Evolutionary conservation across 2,113 vertebrate genomes (phyloP).

Genomic region (Nycticryphes semicollaris): DNA sequence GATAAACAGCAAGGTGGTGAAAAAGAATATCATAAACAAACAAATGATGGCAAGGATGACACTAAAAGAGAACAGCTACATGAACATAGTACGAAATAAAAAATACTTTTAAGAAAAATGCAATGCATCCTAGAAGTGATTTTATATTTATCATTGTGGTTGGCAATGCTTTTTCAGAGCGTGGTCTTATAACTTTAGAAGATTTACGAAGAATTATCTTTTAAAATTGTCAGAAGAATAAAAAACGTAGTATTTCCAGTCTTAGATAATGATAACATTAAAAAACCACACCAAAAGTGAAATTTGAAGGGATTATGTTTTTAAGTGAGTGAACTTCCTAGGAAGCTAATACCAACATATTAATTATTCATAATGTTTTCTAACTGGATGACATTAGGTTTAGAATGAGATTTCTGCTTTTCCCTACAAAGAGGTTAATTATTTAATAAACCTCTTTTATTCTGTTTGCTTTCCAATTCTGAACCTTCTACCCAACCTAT

Average conservation of each 20-base stretch:
- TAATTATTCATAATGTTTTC: slow-evolving; percentile 16
- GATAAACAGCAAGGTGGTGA: not conserved
- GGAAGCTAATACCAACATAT: not conserved
- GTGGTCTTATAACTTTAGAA: not conserved
- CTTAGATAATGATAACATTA: not conserved
- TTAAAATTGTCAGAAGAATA: not conserved
- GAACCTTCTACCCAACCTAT: not conserved
- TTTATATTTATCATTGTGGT: not conserved
- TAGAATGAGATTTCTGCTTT: not conserved
- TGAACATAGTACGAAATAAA: not conserved
- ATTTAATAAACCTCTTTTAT: not conserved
- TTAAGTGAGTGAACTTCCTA: not conserved
- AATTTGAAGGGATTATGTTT: slow-evolving; percentile 33
- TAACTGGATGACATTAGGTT: not conserved
- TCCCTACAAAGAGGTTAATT: not conserved
- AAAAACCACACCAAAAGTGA: not conserved
- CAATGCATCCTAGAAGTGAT: not conserved
- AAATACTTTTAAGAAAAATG: not conserved
- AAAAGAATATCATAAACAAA: not conserved
- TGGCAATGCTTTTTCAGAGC: not conserved
- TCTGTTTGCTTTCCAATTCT: slow-evolving; percentile 22
- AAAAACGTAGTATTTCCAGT: not conserved
- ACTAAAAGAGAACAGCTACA: not conserved
- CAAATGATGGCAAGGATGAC: not conserved
- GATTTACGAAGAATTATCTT: not conserved